phyloP scores from a whole-genome alignment of 1,140 invertebrate species.

The Drosophila willistoni region DNA sequence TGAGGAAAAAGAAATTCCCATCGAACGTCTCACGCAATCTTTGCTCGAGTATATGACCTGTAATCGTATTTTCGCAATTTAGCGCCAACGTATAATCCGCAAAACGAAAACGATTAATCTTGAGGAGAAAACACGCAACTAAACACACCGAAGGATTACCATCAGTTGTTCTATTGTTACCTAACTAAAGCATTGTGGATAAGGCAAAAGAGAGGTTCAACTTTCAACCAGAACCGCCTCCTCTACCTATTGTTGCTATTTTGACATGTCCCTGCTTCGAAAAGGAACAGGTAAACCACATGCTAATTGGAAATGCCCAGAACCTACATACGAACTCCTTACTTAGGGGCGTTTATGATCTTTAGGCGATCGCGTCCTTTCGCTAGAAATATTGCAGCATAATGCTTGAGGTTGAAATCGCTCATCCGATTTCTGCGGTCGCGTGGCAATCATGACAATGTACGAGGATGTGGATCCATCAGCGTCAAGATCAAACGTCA shows the following conservation, averaged over 20 bases:
- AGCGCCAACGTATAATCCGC: constrained; percentile 76
- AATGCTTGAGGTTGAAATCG: constrained; percentile 44
- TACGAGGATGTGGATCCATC: constrained; percentile 52
- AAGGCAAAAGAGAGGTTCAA: constrained; percentile 28
- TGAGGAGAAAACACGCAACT: constrained; percentile 41
- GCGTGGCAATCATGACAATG: constrained; percentile 60
- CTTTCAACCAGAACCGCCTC: constrained; percentile 67
- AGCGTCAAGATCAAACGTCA: constrained; percentile 75
- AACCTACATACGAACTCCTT: background rate
- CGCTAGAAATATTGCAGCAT: constrained; percentile 61
- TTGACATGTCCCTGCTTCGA: constrained; percentile 49
- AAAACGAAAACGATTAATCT: constrained; percentile 79
- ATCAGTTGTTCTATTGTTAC: constrained; percentile 70
- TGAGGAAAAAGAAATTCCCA: constrained; percentile 46
- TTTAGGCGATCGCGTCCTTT: constrained; percentile 65
- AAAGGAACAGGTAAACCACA: constrained; percentile 54
- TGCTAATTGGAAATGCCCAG: constrained; percentile 70
- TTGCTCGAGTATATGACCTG: constrained; percentile 26
- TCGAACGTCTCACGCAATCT: constrained; percentile 2
- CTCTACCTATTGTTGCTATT: constrained; percentile 71
- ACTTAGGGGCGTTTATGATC: constrained; percentile 56
- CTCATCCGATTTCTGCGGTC: constrained; percentile 52
- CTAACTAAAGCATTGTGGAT: constrained; percentile 13
- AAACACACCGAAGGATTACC: constrained; percentile 52
- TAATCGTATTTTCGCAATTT: constrained; percentile 80